Conservation (phyloP, 2,113 vertebrate species). For the Marmota monax region DNA sequence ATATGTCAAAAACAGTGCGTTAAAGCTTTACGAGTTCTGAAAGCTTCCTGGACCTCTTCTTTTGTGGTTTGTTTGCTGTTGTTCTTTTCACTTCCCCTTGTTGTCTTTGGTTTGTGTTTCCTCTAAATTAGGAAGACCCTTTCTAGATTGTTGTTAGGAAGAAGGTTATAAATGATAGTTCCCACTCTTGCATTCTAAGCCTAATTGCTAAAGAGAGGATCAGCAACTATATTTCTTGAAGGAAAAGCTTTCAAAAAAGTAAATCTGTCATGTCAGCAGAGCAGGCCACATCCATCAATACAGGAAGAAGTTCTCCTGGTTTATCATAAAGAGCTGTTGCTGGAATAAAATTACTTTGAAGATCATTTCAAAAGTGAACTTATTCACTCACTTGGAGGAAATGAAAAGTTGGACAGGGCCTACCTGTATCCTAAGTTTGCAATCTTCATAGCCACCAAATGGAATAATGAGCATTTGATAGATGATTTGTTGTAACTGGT, state of each 20-base stretch:
- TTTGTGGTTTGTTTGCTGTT: constrained; percentile 38
- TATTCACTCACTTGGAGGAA: not conserved
- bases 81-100: constrained; percentile 43
- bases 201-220: not conserved
- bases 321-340: not conserved
- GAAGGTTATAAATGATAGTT: not conserved
- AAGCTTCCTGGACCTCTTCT: constrained; percentile 51
- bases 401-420: not conserved
- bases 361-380: not conserved
- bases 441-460: not conserved
- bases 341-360: not conserved
- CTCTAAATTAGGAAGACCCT: not conserved
- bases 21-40: constrained; percentile 67
- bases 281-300: not conserved
- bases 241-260: not conserved
- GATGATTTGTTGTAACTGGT: not conserved
- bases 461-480: not conserved
- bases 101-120: not conserved
- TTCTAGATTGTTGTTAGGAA: constrained; percentile 18
- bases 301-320: not conserved
- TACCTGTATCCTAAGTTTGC: not conserved
- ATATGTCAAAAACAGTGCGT: constrained; percentile 72
- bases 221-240: not conserved
- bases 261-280: not conserved
- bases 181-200: not conserved